Conservation (phyloP, 2,113 vertebrate species). For the Myrmophylax atrothorax region DNA sequence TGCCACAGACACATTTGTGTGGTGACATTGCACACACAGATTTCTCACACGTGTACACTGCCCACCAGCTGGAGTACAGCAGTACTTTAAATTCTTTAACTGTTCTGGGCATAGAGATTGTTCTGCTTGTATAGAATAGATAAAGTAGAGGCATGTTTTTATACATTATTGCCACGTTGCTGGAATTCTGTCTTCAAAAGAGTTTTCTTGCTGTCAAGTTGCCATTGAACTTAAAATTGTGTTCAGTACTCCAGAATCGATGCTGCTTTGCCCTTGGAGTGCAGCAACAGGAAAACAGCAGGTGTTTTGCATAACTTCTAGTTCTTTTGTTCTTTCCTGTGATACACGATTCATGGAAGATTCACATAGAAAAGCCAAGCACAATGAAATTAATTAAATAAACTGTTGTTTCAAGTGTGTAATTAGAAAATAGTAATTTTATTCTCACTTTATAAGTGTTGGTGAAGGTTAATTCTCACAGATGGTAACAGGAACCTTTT, state of each 20-base stretch:
- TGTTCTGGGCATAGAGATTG: neutral
- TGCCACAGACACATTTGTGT: neutral
- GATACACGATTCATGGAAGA: neutral
- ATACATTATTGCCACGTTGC: neutral
- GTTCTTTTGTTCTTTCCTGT: neutral
- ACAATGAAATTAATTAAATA: neutral
- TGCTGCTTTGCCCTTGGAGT: neutral
- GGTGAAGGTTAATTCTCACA: neutral
- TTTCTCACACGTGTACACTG: neutral
- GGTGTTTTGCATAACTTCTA: neutral
- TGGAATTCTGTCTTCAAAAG: conserved; percentile 12
- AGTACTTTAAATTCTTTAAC: neutral
- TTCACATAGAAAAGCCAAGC: neutral
- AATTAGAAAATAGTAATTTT: neutral
- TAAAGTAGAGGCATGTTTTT: neutral
- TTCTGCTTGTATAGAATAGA: neutral
- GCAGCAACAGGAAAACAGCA: neutral
- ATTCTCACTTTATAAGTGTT: neutral
- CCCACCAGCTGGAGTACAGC: neutral
- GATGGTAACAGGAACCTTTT: neutral
- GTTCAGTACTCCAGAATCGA: neutral
- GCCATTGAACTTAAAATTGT: neutral
- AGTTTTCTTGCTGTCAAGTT: neutral
- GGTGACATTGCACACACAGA: neutral
- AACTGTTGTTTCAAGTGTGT: neutral